Evolutionary conservation across 1,140 invertebrate species (phyloP), one percentile per base, ranked within the genome.

Genomic region (Calliphora vicina): DNA sequence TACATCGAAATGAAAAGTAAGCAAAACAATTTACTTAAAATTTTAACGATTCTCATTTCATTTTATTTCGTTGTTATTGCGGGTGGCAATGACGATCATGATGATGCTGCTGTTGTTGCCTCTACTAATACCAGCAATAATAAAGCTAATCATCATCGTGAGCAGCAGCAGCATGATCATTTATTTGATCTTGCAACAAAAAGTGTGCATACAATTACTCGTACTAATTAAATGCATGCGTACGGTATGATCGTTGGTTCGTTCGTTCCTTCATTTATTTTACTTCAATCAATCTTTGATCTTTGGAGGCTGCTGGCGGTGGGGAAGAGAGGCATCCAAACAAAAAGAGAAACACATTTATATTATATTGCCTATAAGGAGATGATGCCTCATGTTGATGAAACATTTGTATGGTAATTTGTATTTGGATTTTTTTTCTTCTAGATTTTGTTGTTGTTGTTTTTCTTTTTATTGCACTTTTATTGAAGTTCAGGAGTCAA

Each of bases 401-500:
- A 42, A 23, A 43, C 74, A 78, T 78, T 78, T 78, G 74, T 43
- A 78, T 78, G 35, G 74, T 78, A 78, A 78, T 78, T 78, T 78
- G 74, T 78, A 45, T 78, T 23, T 5, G 61, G n/a, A 67, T 57
- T n/a, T 15, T 57, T 57, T 17, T 57, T n/a, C 17, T 57, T 57
- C 50, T 57, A 6, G 1, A n/a, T 57, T 6, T 57, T 17, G 50
- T 57, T 57, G 15, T 57, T 57, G 50, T 57, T 13, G 1, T 57
- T 57, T 57, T 25, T 67, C 25, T 67, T 78, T 78, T 78, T 78
- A 78, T 78, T 43, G 74, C 74, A 78, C 35, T 78, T 78, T 78
- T 78, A 78, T 78, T 78, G 74, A 78, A 78, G 74, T 78, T 78
- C 74, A 78, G 74, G 74, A 78, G 74, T 78, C 74, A 78, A 78